A percentile compares a stretch with the other conserved stretches of the same genome.
Evolutionary conservation across 2,888 invertebrate species (phyloP).

Genomic region (Synergus umbraculus): DNA sequence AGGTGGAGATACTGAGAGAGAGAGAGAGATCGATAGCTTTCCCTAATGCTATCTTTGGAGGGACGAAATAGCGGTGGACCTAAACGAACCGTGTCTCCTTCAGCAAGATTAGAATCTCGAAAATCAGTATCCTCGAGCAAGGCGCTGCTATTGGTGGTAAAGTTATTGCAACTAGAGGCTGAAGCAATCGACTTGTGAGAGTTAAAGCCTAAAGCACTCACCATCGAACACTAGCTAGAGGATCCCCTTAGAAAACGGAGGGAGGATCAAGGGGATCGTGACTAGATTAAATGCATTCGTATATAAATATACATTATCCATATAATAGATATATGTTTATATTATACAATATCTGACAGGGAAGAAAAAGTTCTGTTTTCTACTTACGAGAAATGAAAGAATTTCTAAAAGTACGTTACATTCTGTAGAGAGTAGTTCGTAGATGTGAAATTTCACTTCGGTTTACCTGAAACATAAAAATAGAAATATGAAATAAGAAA

Average conservation of each 20-base stretch:
- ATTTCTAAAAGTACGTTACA: background rate
- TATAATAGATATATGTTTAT: background rate
- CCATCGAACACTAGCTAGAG: slow-evolving; percentile 5
- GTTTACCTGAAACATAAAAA: slow-evolving; percentile 35
- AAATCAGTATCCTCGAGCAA: slow-evolving; percentile 66
- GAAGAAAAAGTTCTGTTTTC: background rate
- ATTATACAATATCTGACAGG: background rate
- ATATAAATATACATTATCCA: background rate
- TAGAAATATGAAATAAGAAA: background rate
- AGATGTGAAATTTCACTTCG: no score
- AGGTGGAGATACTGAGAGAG: slow-evolving; percentile 22
- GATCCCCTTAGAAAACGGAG: slow-evolving; percentile 6
- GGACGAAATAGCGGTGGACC: slow-evolving; percentile 37
- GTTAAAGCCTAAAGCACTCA: slow-evolving; percentile 31
- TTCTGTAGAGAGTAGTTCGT: background rate
- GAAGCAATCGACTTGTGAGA: slow-evolving; percentile 22
- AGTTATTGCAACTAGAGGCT: slow-evolving; percentile 28
- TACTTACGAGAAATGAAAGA: background rate
- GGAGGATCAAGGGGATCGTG: slow-evolving; percentile 9
- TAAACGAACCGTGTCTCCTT: slow-evolving; percentile 64
- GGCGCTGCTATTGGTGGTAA: slow-evolving; percentile 40
- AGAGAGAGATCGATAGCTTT: slow-evolving; percentile 42
- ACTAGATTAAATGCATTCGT: slow-evolving; percentile 17
- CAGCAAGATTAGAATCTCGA: slow-evolving; percentile 71
- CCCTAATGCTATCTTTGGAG: slow-evolving; percentile 44